Conservation (phyloP, 2,888 invertebrate genomes). For the Metallyticus violacea region DNA sequence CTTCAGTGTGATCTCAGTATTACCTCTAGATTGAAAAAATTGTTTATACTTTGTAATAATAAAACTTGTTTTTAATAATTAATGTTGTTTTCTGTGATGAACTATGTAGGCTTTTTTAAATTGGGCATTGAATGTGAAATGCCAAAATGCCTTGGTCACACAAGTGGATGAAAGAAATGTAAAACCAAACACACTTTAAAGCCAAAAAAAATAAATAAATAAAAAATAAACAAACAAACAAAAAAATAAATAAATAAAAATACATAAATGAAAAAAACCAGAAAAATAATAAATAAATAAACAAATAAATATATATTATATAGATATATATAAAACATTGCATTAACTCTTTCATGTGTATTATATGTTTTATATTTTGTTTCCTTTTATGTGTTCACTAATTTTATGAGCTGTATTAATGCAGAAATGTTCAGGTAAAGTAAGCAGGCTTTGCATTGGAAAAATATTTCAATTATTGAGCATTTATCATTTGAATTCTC, state of each 20-base stretch:
- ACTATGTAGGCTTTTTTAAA: not conserved
- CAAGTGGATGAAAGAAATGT: not conserved
- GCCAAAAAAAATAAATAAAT: not conserved
- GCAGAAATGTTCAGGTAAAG: not conserved
- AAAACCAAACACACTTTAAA: not conserved
- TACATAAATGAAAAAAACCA: too few relatives aligned
- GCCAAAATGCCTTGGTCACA: slow-evolving; percentile 14
- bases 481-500: too few relatives aligned
- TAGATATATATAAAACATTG: not conserved
- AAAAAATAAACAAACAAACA: not conserved
- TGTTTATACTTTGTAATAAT: slow-evolving; percentile 14
- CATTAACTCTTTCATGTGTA: not conserved
- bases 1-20: slow-evolving; percentile 16
- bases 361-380: not conserved
- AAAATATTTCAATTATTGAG: not conserved
- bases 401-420: not conserved
- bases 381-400: not conserved
- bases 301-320: not conserved
- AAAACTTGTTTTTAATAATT: slow-evolving; percentile 9
- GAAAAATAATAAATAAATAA: not conserved
- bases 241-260: not conserved
- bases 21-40: slow-evolving; percentile 7
- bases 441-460: not conserved
- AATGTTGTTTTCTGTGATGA: not conserved
- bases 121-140: not conserved